A percentile compares a stretch with the other conserved stretches of the same genome.
phyloP scores from a whole-genome alignment of 2,113 vertebrate species.

The Anolis sagrei region DNA sequence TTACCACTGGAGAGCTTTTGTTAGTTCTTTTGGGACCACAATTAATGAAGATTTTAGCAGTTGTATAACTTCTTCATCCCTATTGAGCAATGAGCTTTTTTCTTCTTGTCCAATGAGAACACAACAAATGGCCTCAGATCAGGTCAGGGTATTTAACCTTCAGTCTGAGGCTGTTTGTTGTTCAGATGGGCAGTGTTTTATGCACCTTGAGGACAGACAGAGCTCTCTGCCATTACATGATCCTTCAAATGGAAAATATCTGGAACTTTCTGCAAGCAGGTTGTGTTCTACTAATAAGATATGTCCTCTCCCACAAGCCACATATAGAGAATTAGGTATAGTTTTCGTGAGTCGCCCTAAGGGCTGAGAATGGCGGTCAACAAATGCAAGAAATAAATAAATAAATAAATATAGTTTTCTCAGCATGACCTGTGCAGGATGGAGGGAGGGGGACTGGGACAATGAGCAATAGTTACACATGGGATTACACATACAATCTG shows the following conservation, averaged over 20 bases:
- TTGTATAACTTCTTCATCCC: not conserved
- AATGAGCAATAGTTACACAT: not conserved
- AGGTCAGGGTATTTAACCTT: not conserved
- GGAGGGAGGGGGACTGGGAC: not conserved
- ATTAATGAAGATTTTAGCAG: not conserved
- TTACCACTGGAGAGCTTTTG: slow-evolving; percentile 2
- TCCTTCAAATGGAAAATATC: not conserved
- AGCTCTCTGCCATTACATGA: not conserved
- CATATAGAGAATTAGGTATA: not conserved
- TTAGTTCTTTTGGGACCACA: not conserved
- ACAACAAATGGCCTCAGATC: not conserved
- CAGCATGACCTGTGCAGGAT: not conserved
- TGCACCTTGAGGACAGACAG: not conserved
- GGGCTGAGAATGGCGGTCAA: no score
- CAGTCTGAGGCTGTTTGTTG: not conserved
- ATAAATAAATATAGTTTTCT: not conserved
- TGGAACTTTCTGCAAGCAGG: not conserved
- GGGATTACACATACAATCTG: not conserved
- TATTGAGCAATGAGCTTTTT: not conserved
- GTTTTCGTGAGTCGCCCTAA: no score
- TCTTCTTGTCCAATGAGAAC: not conserved
- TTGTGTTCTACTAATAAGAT: not conserved
- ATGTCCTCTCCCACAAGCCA: not conserved
- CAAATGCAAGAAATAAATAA: no score
- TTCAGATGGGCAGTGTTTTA: not conserved